Evolutionary conservation across 2,797 vertebrate species (phyloP).

Genomic region (Periophthalmus magnuspinnatus): DNA sequence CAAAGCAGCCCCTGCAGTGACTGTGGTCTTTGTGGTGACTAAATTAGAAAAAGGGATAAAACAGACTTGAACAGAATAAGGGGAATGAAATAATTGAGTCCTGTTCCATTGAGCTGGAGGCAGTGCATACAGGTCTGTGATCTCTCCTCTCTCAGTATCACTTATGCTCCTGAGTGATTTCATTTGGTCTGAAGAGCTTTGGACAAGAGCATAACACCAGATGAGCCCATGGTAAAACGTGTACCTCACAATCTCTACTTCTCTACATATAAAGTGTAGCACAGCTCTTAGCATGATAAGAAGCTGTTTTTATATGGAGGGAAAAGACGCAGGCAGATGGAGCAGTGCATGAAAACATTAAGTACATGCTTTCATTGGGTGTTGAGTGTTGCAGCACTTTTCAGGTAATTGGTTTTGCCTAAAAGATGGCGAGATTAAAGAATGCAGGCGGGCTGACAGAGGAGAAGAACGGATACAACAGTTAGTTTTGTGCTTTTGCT

Average conservation of each 20-base stretch:
- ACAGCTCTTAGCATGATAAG: constrained; percentile 32
- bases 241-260: constrained; percentile 49
- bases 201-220: constrained; percentile 56
- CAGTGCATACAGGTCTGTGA: constrained; percentile 57
- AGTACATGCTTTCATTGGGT: constrained; percentile 55
- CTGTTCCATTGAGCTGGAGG: constrained; percentile 36
- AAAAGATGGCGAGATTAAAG: constrained; percentile 59
- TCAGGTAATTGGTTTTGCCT: constrained; percentile 59
- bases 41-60: constrained; percentile 20
- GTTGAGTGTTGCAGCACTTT: constrained; percentile 31
- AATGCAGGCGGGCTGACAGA: constrained; percentile 47
- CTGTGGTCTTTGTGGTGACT: not conserved
- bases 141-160: constrained; percentile 51
- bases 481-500: constrained; percentile 56
- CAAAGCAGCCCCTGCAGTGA: not conserved
- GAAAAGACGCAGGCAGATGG: constrained; percentile 23
- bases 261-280: constrained; percentile 61
- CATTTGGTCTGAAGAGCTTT: constrained; percentile 60
- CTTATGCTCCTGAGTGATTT: constrained; percentile 63
- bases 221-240: constrained; percentile 59
- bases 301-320: constrained; percentile 38
- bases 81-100: constrained; percentile 36
- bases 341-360: constrained; percentile 50
- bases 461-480: constrained; percentile 32
- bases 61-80: constrained; percentile 18